phyloP scores from a whole-genome alignment of 2,797 vertebrate genomes.

The Poeciliopsis infans region DNA sequence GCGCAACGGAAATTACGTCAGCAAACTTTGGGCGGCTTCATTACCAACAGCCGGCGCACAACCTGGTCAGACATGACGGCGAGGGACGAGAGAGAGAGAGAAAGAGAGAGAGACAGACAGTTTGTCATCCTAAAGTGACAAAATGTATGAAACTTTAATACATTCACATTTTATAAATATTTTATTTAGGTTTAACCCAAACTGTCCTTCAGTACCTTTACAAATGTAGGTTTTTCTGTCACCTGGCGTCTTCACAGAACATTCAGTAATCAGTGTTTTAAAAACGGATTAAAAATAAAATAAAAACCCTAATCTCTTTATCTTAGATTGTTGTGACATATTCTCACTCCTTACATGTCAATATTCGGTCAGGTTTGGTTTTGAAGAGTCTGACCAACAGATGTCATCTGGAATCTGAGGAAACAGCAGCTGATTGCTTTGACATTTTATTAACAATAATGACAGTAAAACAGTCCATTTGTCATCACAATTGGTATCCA shows the following conservation, averaged over 20 bases:
- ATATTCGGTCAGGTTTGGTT: neutral
- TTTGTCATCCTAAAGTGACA: neutral
- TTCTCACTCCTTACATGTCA: neutral
- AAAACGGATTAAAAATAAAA: neutral
- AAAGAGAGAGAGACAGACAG: neutral
- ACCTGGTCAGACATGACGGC: neutral
- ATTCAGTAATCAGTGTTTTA: neutral
- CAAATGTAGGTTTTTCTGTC: conserved; percentile 2
- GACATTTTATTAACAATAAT: neutral
- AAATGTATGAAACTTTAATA: neutral
- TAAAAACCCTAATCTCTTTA: neutral
- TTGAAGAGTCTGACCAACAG: conserved; percentile 37
- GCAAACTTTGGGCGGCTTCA: neutral
- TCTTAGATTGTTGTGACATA: neutral
- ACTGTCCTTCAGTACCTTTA: neutral
- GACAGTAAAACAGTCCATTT: neutral
- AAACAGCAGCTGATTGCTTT: neutral
- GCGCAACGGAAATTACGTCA: conserved; percentile 61
- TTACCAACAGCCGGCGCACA: neutral
- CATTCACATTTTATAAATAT: neutral
- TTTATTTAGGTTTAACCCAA: neutral
- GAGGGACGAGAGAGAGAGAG: neutral
- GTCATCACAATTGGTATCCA: neutral
- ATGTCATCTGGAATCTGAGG: conserved; percentile 33
- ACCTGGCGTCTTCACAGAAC: neutral